Evolutionary conservation across 2,113 vertebrate genomes (phyloP), one percentile per base, ranked within the genome.

Genomic region (Psittacus erithacus): DNA sequence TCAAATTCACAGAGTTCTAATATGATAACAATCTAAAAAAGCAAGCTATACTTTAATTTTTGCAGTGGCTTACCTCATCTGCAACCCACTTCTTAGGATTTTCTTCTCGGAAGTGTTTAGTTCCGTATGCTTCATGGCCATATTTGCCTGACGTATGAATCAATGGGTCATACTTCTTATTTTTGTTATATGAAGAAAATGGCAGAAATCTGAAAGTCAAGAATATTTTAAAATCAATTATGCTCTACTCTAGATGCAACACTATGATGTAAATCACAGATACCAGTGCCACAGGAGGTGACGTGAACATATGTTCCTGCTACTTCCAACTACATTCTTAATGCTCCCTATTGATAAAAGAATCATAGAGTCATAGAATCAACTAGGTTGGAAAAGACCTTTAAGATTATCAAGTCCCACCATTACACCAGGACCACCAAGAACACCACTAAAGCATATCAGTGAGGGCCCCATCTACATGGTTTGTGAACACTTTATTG

Each of bases 171-270:
- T 98, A 98, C 29, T 96, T 98, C 88, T 96, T 82, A 46, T 97
- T 97, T 94, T 97, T 98, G 71, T 95, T 95, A 55, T 96, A 65
- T 1, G 97, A 98, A 84, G 98, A 96, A 93, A 98, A 98, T 18
- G 97, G 98, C 76, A 98, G 94, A 95, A 99, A 99, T 86, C 99
- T 99, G 97, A 92, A 97, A 98, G 87, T 50, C 24, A 59, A 94
- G 28, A 90, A 94, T 28, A 96, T 84, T 92, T 57, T 50, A 50
- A 49, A 43, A 88, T 92, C 63, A 88, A 52, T 71, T 57, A 81
- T 52, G 43, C 2, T 50, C 7, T 88, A 79, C 41, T 86, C 31
- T 23, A 60, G 19, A 94, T 50, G 27, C 20, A 23, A 70, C 39
- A 76, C 17, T n/a, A 57, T 93, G 10, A 92, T 59, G 15, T 70